Conservation (phyloP, 2,797 vertebrate genomes). For the Alauda arvensis region DNA sequence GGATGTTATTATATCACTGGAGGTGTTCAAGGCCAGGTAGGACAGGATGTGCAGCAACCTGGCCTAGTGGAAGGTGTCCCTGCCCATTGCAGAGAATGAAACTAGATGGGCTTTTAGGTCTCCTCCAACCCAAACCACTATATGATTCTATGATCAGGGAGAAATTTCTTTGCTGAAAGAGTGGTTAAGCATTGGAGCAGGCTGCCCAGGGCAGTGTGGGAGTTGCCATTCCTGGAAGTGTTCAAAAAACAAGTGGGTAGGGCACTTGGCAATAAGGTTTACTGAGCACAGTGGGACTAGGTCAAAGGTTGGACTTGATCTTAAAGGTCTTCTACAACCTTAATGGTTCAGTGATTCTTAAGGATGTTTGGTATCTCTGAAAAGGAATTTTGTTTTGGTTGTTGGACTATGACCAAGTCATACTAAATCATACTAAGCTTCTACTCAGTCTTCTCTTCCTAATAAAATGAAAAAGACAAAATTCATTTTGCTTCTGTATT, state of each 20-base stretch:
- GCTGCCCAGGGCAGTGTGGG: neutral
- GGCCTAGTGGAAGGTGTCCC: neutral
- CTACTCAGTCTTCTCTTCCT: neutral
- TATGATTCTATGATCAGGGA: neutral
- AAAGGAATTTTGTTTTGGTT: neutral
- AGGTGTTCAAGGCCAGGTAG: neutral
- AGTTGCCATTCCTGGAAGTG: neutral
- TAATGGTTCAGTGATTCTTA: neutral
- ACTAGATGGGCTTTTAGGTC: neutral
- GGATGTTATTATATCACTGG: fast-evolving
- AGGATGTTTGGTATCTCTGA: neutral
- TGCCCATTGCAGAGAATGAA: neutral
- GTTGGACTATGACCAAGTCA: neutral
- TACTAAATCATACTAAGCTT: neutral
- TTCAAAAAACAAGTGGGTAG: neutral
- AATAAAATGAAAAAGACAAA: conserved; percentile 1
- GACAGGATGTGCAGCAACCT: neutral
- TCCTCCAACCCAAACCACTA: neutral
- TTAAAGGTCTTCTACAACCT: neutral
- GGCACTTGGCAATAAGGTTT: neutral
- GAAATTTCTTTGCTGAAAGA: neutral
- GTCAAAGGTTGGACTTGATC: neutral
- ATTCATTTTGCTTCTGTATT: neutral
- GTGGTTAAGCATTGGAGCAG: neutral
- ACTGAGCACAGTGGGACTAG: neutral